Conservation (phyloP, 1,140 invertebrate species). For the Aphelinus atriplicis region DNA sequence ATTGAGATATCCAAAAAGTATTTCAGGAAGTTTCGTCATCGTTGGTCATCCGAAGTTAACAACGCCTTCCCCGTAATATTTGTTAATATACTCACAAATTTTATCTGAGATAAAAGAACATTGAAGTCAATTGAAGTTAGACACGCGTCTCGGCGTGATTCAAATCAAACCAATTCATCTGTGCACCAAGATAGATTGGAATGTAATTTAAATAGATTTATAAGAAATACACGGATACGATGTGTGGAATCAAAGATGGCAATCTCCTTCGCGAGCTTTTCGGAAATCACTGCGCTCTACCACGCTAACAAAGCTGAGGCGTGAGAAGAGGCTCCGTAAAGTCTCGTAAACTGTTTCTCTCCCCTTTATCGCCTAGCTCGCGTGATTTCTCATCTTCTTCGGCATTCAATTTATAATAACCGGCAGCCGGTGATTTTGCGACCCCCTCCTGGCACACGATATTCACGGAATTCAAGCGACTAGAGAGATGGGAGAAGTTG, state of each 20-base stretch:
- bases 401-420: slow-evolving; percentile 60
- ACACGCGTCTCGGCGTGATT: too few species aligned
- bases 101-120: too few species aligned
- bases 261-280: slow-evolving; percentile 23
- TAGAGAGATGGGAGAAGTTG: slow-evolving; percentile 38
- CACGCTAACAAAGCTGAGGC: slow-evolving; percentile 49
- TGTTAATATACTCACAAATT: too few species aligned
- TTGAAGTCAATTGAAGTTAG: too few species aligned
- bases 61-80: too few species aligned
- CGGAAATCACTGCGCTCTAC: slow-evolving; percentile 29
- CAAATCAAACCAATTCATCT: too few species aligned
- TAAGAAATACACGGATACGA: slow-evolving; percentile 14
- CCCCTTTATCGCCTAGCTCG: slow-evolving; percentile 48
- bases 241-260: background rate
- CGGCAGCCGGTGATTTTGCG: slow-evolving; percentile 55
- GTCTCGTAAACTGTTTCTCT: slow-evolving; percentile 47
- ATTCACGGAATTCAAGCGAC: slow-evolving; percentile 41
- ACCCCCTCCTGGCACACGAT: slow-evolving; percentile 31
- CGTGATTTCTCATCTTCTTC: slow-evolving; percentile 56
- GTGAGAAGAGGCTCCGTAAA: slow-evolving; percentile 40
- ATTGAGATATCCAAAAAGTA: too few species aligned
- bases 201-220: background rate
- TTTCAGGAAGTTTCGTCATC: too few species aligned
- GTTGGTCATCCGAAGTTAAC: too few species aligned
- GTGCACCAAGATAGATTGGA: too few species aligned